Conservation (phyloP, 2,888 invertebrate species). For the Ennomos quercinarius region DNA sequence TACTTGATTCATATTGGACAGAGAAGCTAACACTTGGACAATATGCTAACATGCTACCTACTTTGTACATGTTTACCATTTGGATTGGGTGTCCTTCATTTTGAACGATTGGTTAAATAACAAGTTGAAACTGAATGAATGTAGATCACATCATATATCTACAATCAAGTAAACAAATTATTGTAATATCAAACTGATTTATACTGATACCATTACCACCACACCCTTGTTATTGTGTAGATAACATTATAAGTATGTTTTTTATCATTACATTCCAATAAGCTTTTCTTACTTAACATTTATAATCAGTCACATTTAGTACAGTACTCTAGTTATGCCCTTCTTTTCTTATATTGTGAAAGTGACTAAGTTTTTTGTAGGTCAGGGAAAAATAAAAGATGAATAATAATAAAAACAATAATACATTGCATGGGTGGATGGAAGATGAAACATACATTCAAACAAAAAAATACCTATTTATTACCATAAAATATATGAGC, state of each 20-base stretch:
- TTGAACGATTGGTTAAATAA: conserved; percentile 38
- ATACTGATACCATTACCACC: conserved; percentile 22
- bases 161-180: conserved; percentile 14
- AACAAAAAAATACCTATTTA: too few species aligned
- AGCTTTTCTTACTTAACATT: too few species aligned
- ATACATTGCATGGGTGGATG: too few species aligned
- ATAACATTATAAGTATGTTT: conserved; percentile 8
- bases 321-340: background rate
- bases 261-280: conserved; percentile 8
- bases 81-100: conserved; percentile 59
- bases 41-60: conserved; percentile 62
- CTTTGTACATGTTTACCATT: conserved; percentile 54
- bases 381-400: background rate
- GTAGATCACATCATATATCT: conserved; percentile 10
- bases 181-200: conserved; percentile 16
- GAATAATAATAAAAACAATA: too few species aligned
- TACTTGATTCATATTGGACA: conserved; percentile 50
- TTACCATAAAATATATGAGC: too few species aligned
- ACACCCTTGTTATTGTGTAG: conserved; percentile 20
- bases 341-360: conserved; percentile 3
- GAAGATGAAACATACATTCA: too few species aligned
- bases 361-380: conserved; percentile 1
- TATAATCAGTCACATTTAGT: too few species aligned
- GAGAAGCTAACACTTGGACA: conserved; percentile 43
- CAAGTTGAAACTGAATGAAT: conserved; percentile 18